Evolutionary conservation across 2,888 invertebrate species (phyloP).

Genomic region (Beris chalybata): DNA sequence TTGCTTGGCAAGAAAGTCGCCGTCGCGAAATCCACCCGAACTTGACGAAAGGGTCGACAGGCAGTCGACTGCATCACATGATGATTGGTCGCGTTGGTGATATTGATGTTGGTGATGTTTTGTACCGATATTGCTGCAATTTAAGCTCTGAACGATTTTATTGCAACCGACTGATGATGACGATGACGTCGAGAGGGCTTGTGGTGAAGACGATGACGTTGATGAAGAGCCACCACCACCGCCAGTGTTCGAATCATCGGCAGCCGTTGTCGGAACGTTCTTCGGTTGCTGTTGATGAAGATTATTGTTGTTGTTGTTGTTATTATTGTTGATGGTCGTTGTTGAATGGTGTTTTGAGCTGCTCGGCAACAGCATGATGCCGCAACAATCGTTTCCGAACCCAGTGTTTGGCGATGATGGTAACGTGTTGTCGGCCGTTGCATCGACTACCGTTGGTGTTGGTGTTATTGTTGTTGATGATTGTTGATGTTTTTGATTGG

Average conservation of each 20-base stretch:
- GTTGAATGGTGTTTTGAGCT: slow-evolving; percentile 30
- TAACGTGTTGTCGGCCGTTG: slow-evolving; percentile 2
- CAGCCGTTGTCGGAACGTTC: neutral
- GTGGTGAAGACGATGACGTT: slow-evolving; percentile 1
- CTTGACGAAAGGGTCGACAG: slow-evolving; percentile 49
- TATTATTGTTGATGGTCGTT: slow-evolving; percentile 14
- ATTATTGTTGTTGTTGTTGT: slow-evolving; percentile 24
- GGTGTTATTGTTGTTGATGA: slow-evolving; percentile 15
- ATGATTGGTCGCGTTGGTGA: neutral
- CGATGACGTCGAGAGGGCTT: neutral
- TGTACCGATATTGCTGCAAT: slow-evolving; percentile 21
- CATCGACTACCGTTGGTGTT: neutral
- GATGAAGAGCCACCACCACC: neutral
- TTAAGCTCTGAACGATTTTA: slow-evolving; percentile 35
- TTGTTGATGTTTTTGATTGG: slow-evolving; percentile 4
- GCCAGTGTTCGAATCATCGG: neutral
- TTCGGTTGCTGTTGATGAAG: neutral
- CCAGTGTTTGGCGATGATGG: slow-evolving; percentile 38
- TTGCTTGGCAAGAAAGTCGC: slow-evolving; percentile 25
- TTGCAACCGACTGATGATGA: slow-evolving; percentile 23
- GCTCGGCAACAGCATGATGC: slow-evolving; percentile 51
- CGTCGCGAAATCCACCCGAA: slow-evolving; percentile 57
- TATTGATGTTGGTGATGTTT: slow-evolving; percentile 1
- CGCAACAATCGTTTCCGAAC: slow-evolving; percentile 55
- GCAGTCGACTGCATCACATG: slow-evolving; percentile 26